These are phyloP conservation scores for Steinernema hermaphroditum DNA, from an alignment of 2,888 invertebrate species.

Conservation along the genomic window DNA sequence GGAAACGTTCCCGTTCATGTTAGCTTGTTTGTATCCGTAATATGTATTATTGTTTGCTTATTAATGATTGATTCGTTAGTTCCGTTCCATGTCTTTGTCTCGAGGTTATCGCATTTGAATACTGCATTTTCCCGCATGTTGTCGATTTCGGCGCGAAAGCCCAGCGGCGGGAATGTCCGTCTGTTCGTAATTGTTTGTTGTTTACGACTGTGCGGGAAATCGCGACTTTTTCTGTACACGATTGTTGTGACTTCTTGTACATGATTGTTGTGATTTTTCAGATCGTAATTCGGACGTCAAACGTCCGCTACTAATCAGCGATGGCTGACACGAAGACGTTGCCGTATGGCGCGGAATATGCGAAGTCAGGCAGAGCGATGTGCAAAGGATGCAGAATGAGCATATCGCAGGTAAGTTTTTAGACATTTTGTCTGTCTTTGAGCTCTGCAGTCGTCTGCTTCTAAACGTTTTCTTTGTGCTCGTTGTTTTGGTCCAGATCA, in stretches of 20 bases:
- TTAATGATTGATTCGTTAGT: too few relatives aligned
- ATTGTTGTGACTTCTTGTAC: neutral
- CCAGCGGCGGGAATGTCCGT: constrained; percentile 3
- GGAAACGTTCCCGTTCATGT: too few relatives aligned
- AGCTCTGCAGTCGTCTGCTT: too few relatives aligned
- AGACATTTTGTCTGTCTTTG: neutral
- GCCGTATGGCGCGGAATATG: constrained; percentile 57
- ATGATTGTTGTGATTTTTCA: neutral
- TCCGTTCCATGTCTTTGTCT: too few relatives aligned
- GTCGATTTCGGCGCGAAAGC: neutral
- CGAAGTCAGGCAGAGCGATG: constrained; percentile 42
- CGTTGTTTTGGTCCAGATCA: too few relatives aligned
- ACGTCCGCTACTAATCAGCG: neutral
- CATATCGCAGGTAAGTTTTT: constrained; percentile 46
- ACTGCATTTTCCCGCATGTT: neutral
- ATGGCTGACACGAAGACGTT: constrained; percentile 32
- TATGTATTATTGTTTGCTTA: too few relatives aligned
- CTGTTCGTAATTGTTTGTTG: neutral
- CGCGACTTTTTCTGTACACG: neutral
- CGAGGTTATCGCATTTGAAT: too few relatives aligned
- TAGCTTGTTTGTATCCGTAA: too few relatives aligned
- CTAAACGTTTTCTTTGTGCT: too few relatives aligned
- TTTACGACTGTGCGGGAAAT: neutral
- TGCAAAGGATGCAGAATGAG: constrained; percentile 56
- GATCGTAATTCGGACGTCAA: neutral